Evolutionary conservation across 2,888 invertebrate genomes (phyloP), one percentile per base, ranked within the genome.

Genomic region (Cataglyphis cursor): DNA sequence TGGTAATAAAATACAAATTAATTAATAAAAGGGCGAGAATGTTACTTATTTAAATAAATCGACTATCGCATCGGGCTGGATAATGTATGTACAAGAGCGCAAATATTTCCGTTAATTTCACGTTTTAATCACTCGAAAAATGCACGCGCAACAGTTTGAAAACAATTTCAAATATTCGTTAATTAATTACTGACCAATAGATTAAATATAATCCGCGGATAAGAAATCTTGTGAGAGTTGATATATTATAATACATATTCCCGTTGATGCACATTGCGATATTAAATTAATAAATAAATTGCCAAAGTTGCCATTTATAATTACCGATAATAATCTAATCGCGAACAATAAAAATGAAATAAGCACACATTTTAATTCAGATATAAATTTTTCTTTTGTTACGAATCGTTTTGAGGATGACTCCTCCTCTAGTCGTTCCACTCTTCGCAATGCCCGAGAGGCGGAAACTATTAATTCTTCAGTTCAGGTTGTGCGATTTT

Each of bases 401-500:
- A 66, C 24, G 28, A 18, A 76, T 68, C n/a, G 15, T 44, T 72
- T 72, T 68, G 59, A 41, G 41, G 35, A 12, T 21, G 9, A 66
- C 28, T 72, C 18, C 41, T 28, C 57, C 72, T n/a, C 18, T 28
- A 31, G 57, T 57, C 28, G 70, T 70, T 57, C 41, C 24, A 59
- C 59, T 35, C 35, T 59, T 28, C 31, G 59, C 44, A 41, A 31
- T 38, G 35, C 44, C 12, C 70, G 21, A 70, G 48, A 51, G 31
- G 70, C 70, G 59, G 59, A 80, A 78, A 59, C 59, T 59, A 59
- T 80, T 80, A 72, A 72, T 80, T 59, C 78, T 78, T 80, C 72
- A 72, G 78, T 44, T 59, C 72, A 41, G 59, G 31, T 21, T 59
- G 78, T 70, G 57, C 70, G 57, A 57, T 70, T 72, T 80, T 44